phyloP scores from a whole-genome alignment of 92 coral and sea anemone species.

The Epizoanthus stellaris region DNA sequence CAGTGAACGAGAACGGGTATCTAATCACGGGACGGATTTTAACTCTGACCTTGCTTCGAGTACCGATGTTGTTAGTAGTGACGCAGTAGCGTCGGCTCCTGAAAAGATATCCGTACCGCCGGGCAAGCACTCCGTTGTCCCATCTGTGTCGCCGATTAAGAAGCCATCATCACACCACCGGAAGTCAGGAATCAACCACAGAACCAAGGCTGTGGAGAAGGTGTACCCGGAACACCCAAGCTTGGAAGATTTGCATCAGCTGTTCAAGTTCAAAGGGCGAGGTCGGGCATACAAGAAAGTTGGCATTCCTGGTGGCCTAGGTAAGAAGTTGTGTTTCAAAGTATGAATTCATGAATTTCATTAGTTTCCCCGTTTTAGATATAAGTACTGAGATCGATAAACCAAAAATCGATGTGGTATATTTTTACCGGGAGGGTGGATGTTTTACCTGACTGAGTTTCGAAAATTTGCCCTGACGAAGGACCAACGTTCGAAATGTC shows the following conservation, averaged over 20 bases:
- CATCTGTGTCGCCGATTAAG: background rate
- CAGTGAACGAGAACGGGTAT: background rate
- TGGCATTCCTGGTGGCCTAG: conserved; percentile 41
- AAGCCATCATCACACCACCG: background rate
- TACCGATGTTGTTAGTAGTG: background rate
- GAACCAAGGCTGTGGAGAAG: background rate
- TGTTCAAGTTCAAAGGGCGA: conserved; percentile 34
- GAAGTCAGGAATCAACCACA: background rate
- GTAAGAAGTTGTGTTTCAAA: background rate
- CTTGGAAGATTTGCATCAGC: conserved; percentile 44
- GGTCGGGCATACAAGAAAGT: conserved; percentile 36
- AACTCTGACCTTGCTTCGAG: background rate
- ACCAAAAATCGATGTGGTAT: too few species aligned
- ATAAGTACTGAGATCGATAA: too few species aligned
- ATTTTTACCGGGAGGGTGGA: too few species aligned
- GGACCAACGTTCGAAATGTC: too few species aligned
- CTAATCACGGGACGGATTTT: background rate
- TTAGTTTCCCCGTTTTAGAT: too few species aligned
- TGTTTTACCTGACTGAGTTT: too few species aligned
- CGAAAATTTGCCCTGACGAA: too few species aligned
- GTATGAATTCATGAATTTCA: too few species aligned
- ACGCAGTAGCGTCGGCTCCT: background rate
- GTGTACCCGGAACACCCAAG: conserved; percentile 46
- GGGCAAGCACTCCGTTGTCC: background rate
- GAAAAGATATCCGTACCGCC: background rate